Evolutionary conservation across 2,797 vertebrate genomes (phyloP).

Genomic region (Sebastes taczanowskii): DNA sequence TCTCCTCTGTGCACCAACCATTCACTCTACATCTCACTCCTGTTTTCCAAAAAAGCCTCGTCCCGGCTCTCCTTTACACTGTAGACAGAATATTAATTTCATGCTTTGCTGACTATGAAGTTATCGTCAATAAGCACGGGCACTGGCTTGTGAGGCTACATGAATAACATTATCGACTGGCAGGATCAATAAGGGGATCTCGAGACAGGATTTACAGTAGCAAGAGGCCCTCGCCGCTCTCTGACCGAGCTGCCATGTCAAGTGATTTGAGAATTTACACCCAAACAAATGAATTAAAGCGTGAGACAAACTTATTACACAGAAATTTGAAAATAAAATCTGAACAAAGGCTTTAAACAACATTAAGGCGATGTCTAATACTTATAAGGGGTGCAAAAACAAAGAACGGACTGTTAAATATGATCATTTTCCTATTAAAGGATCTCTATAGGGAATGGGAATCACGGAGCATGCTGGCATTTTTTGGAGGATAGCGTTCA

Average conservation of each 20-base stretch:
- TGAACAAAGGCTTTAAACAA: background rate
- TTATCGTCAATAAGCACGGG: constrained; percentile 63
- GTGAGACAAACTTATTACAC: background rate
- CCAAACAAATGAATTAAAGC: constrained; percentile 11
- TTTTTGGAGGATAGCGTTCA: too few species aligned
- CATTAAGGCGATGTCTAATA: background rate
- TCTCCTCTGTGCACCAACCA: constrained; percentile 47
- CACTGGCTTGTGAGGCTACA: constrained; percentile 53
- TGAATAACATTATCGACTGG: constrained; percentile 70
- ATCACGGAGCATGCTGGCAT: too few species aligned
- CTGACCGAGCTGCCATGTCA: constrained; percentile 6
- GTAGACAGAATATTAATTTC: constrained; percentile 71
- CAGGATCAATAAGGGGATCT: constrained; percentile 69
- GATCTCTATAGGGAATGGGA: too few species aligned
- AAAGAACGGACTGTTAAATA: background rate
- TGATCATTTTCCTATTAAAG: background rate
- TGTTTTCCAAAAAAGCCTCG: constrained; percentile 36
- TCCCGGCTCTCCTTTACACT: constrained; percentile 40
- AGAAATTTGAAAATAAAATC: background rate
- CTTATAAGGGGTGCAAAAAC: background rate
- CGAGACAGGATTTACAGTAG: constrained; percentile 62
- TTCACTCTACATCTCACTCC: constrained; percentile 51
- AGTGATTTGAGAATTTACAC: constrained; percentile 14
- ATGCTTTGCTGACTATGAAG: constrained; percentile 76
- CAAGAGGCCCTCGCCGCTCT: constrained; percentile 14